A percentile compares a stretch with the other conserved stretches of the same genome.
Evolutionary conservation across 2,888 invertebrate species (phyloP).

Genomic region (Drosophila austrosaltans): DNA sequence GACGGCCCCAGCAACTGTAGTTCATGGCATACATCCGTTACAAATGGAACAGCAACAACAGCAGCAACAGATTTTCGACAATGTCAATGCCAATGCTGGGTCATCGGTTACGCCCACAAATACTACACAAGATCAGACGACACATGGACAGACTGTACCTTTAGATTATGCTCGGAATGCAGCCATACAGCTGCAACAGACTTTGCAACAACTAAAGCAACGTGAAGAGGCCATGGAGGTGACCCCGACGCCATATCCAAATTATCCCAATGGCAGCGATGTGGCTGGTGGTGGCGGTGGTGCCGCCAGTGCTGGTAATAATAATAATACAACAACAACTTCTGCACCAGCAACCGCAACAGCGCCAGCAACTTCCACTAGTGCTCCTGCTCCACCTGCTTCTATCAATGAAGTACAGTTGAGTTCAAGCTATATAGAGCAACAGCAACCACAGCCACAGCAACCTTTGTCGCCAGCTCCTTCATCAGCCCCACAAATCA

Average conservation of each 20-base stretch:
- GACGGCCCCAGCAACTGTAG: slow-evolving; percentile 83
- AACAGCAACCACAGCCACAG: slow-evolving; percentile 46
- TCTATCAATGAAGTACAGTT: slow-evolving; percentile 42
- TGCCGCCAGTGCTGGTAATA: slow-evolving; percentile 29
- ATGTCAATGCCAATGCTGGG: slow-evolving; percentile 72
- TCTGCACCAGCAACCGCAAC: slow-evolving; percentile 38
- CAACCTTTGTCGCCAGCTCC: slow-evolving; percentile 69
- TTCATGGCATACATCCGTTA: slow-evolving; percentile 79
- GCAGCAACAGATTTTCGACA: slow-evolving; percentile 85
- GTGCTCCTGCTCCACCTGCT: slow-evolving; percentile 18
- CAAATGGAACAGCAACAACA: slow-evolving; percentile 65
- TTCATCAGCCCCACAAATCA: slow-evolving; percentile 51
- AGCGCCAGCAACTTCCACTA: slow-evolving; percentile 1
- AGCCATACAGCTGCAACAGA: slow-evolving; percentile 78
- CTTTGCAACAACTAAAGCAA: slow-evolving; percentile 80
- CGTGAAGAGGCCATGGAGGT: slow-evolving; percentile 79
- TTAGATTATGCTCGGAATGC: slow-evolving; percentile 80
- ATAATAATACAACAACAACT: slow-evolving; percentile 58
- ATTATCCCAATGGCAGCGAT: slow-evolving; percentile 39
- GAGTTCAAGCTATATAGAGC: slow-evolving; percentile 44
- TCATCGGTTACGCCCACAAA: slow-evolving; percentile 45
- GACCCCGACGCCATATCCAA: slow-evolving; percentile 31
- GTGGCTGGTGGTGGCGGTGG: slow-evolving; percentile 20
- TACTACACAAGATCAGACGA: slow-evolving; percentile 52
- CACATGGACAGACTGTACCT: slow-evolving; percentile 84